Evolutionary conservation across 2,113 vertebrate species (phyloP), one percentile per base, ranked within the genome.

Genomic region (Pedionomus torquatus): DNA sequence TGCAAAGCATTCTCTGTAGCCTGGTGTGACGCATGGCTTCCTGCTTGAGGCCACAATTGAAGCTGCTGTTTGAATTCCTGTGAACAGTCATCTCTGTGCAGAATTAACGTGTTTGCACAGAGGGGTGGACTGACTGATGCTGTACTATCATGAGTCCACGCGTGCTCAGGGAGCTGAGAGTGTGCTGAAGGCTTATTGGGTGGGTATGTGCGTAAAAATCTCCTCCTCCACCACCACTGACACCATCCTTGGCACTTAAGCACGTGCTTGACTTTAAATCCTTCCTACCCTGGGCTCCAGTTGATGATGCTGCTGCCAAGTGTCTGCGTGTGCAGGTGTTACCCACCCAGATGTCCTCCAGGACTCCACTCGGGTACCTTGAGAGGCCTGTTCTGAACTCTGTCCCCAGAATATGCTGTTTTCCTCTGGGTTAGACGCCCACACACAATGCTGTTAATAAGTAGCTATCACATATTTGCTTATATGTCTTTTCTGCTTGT

Each of bases 401-500:
- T 28, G 18, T 28, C 43, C 66, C 72, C 35, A 39, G 49, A 61
- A 15, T 51, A 43, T 31, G 60, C 72, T 68, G 35, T 39, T 71
- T 46, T 49, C 46, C 64, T 77, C 66, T 1, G 11, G 26, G 55
- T 48, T 41, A 21, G 26, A 21, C 26, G 26, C 41, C 44, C 23
- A 28, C 41, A 24, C 5, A 0, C 15, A 9, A 64, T 48, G 74
- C 61, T 87, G 15, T 82, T 72, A 69, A 52, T 49, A 31, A 24
- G n/a, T 52, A 39, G 79, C 58, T 28, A 24, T 23, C 37, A 75
- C 43, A 74, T 10, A 76, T 54, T 68, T 85, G 48, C 84, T 97
- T 39, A 94, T 18, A 6, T 85, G 74, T 96, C 89, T 97, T 94
- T 94, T 95, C 87, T 96, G 93, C 96, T 97, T 96, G 91, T 91